phyloP scores from a whole-genome alignment of 2,888 invertebrate species.

The Dynastes grantii region DNA sequence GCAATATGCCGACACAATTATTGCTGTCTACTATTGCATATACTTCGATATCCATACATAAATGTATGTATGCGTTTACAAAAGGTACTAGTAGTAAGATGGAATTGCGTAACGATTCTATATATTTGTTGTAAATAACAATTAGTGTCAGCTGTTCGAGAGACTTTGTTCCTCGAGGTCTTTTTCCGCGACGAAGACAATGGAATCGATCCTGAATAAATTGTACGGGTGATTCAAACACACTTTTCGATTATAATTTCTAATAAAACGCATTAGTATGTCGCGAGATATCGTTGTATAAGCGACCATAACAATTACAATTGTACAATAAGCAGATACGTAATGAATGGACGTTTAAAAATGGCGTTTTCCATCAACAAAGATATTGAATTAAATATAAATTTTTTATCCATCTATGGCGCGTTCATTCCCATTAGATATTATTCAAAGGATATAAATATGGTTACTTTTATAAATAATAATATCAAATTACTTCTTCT shows the following conservation, averaged over 20 bases:
- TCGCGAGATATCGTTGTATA: constrained; percentile 2
- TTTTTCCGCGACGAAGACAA: constrained; percentile 31
- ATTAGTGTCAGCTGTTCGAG: constrained; percentile 39
- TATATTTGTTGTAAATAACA: constrained; percentile 44
- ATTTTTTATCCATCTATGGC: too few species aligned
- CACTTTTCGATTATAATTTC: constrained; percentile 26
- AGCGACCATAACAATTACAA: constrained; percentile 5
- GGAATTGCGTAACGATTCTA: constrained; percentile 32
- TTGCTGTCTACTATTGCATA: neutral
- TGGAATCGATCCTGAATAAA: constrained; percentile 16
- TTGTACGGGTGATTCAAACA: constrained; percentile 17
- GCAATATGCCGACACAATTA: neutral
- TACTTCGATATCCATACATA: neutral
- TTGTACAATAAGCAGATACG: constrained; percentile 25
- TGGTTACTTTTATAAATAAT: too few species aligned
- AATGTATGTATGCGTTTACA: neutral
- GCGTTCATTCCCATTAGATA: too few species aligned
- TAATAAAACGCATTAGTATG: constrained; percentile 21
- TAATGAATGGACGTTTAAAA: constrained; percentile 22
- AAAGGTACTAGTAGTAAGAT: constrained; percentile 3
- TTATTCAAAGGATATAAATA: too few species aligned
- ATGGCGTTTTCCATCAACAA: constrained; percentile 25
- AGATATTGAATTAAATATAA: neutral
- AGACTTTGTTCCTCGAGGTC: constrained; percentile 29
- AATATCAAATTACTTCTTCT: too few species aligned